Conservation (phyloP, 2,113 vertebrate genomes). For the Podilymbus podiceps region DNA sequence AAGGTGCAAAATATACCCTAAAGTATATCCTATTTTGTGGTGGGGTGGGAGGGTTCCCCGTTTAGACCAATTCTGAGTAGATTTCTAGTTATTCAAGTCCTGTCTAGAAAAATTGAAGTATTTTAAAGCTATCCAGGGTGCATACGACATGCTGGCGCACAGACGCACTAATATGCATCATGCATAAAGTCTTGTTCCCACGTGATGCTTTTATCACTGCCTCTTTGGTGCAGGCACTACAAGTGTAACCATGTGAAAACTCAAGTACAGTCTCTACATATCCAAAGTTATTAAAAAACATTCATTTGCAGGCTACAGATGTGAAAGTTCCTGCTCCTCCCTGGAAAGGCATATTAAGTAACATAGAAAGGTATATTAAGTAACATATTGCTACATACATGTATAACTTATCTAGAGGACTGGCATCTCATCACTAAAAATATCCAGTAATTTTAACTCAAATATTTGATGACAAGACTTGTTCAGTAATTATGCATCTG, state of each 20-base stretch:
- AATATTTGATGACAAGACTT: neutral
- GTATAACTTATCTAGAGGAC: neutral
- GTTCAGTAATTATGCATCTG: neutral
- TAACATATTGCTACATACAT: neutral
- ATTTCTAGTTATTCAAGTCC: neutral
- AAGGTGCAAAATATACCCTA: neutral
- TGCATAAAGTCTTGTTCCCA: neutral
- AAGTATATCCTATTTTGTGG: neutral
- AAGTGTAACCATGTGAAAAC: neutral
- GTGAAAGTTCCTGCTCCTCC: neutral
- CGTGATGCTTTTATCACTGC: neutral
- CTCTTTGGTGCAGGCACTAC: neutral
- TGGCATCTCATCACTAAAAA: neutral
- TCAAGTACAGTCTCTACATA: neutral
- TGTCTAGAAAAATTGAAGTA: neutral
- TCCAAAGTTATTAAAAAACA: neutral
- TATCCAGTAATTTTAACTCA: neutral
- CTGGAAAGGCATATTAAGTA: neutral
- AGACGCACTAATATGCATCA: neutral
- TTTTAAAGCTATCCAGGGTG: neutral
- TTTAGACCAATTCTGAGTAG: neutral
- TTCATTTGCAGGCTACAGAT: neutral
- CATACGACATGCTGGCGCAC: neutral
- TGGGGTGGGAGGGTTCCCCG: fast-evolving
- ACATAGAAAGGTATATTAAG: neutral